Percentiles rank a stretch among this genome's conserved stretches.
phyloP scores from a whole-genome alignment of 2,113 vertebrate genomes.

The Poeciliopsis occidentalis region DNA sequence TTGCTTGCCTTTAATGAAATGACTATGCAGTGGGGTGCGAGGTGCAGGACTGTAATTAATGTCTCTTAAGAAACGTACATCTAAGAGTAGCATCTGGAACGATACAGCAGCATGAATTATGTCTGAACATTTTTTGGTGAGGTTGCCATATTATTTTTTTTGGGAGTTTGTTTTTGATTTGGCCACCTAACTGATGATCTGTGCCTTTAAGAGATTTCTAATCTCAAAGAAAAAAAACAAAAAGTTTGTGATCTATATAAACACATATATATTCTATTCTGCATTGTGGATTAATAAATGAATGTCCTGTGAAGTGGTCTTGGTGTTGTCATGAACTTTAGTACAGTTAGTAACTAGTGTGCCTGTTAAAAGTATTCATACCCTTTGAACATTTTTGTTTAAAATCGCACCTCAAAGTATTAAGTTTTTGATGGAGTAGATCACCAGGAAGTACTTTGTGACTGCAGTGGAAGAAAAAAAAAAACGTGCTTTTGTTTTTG shows the following conservation, averaged over 20 bases:
- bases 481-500: too few relatives aligned
- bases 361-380: background rate
- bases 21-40: slow-evolving; percentile 54
- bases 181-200: slow-evolving; percentile 53
- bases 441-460: background rate
- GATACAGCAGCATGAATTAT: slow-evolving; percentile 20
- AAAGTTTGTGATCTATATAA: slow-evolving; percentile 46
- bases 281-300: slow-evolving; percentile 65
- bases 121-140: slow-evolving; percentile 24
- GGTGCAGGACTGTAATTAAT: slow-evolving; percentile 43
- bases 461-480: background rate
- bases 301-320: slow-evolving; percentile 52
- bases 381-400: background rate
- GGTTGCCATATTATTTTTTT: slow-evolving; percentile 48
- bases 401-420: background rate
- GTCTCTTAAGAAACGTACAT: slow-evolving; percentile 3
- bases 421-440: background rate
- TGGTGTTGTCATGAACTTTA: slow-evolving; percentile 47
- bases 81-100: slow-evolving; percentile 44
- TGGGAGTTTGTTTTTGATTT: slow-evolving; percentile 33
- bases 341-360: background rate
- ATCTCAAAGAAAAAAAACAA: slow-evolving; percentile 1
- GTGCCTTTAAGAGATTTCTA: slow-evolving; percentile 72
- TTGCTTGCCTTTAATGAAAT: slow-evolving; percentile 49
- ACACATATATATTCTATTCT: slow-evolving; percentile 31